Percentiles rank a stretch among this genome's conserved stretches.
Conservation (phyloP, 2,888 invertebrate species). For the Caenorhabditis afra region DNA sequence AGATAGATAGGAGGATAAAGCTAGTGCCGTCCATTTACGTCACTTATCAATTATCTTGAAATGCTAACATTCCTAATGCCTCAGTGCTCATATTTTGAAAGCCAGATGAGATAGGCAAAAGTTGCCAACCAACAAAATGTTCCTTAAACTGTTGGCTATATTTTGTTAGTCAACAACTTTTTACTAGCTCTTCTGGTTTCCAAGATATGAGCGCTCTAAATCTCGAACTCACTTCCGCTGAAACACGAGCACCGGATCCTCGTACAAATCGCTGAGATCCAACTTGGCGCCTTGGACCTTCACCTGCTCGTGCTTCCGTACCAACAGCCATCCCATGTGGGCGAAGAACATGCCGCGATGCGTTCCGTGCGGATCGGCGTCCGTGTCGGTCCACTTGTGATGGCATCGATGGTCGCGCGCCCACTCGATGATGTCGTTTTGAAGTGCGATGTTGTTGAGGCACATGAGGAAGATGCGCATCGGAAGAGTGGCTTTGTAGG, state of each 20-base stretch:
- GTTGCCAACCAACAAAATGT: no score
- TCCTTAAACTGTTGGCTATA: no score
- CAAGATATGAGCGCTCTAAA: no score
- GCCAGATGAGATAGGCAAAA: no score
- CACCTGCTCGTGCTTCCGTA: constrained; percentile 87
- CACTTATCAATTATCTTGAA: no score
- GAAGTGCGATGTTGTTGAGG: constrained; percentile 90
- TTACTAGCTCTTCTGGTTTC: no score
- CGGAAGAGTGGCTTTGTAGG: constrained; percentile 92
- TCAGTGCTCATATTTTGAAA: no score
- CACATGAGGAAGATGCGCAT: constrained; percentile 88
- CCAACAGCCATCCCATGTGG: constrained; percentile 93
- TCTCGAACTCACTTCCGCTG: constrained; percentile 87
- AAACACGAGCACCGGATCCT: constrained; percentile 88
- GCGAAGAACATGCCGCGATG: constrained; percentile 95
- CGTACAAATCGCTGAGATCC: constrained; percentile 89
- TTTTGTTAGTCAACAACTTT: no score
- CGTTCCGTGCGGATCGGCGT: constrained; percentile 94
- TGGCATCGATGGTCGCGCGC: constrained; percentile 89
- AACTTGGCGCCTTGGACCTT: constrained; percentile 85
- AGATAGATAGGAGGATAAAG: no score
- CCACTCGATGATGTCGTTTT: constrained; percentile 93
- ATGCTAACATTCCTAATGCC: no score
- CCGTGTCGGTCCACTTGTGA: constrained; percentile 93
- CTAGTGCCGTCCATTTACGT: no score